Percentiles rank a stretch among this genome's conserved stretches.
phyloP scores from a whole-genome alignment of 1,140 invertebrate species.

The Helicoverpa armigera region DNA sequence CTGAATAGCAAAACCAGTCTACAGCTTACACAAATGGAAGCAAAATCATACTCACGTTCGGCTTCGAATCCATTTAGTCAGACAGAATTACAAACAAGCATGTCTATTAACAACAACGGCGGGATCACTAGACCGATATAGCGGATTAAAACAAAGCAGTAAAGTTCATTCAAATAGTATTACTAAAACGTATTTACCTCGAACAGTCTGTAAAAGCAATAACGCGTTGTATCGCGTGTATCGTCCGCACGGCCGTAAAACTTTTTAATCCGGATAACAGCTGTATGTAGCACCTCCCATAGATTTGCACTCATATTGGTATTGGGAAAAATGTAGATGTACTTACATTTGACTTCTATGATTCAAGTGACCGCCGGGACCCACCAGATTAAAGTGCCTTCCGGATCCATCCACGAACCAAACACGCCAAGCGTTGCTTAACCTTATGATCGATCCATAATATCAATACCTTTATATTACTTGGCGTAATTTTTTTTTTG shows the following conservation, averaged over 20 bases:
- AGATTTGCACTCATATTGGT: conserved; percentile 12
- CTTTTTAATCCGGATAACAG: conserved; percentile 23
- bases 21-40: too few species aligned
- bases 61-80: too few species aligned
- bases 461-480: too few species aligned
- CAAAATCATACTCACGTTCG: too few species aligned
- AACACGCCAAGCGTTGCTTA: too few species aligned
- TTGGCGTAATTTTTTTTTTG: too few species aligned
- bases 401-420: too few species aligned
- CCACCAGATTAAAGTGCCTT: too few species aligned
- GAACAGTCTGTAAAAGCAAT: conserved; percentile 31
- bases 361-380: neutral
- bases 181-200: conserved; percentile 17
- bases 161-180: conserved; percentile 24
- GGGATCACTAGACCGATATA: neutral
- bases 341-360: too few species aligned
- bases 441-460: too few species aligned
- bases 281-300: neutral
- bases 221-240: neutral
- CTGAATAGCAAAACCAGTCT: too few species aligned
- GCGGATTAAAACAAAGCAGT: neutral
- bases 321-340: neutral
- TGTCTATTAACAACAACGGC: neutral
- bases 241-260: conserved; percentile 11
- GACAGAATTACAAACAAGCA: neutral